phyloP scores from a whole-genome alignment of 2,888 invertebrate species.

The Polylopha cassiicola region DNA sequence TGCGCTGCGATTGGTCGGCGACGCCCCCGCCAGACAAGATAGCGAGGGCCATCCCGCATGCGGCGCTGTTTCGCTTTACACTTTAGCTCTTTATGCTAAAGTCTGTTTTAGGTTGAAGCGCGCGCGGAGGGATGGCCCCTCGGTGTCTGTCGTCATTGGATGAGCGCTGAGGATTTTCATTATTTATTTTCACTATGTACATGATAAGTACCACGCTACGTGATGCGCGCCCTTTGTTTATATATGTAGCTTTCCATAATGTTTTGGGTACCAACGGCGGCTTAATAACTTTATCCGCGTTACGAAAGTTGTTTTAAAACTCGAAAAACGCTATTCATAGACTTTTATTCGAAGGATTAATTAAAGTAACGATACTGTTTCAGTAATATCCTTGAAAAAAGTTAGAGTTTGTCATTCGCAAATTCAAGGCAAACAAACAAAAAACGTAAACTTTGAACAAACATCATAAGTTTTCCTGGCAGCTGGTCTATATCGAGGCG shows the following conservation, averaged over 20 bases:
- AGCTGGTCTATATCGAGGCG: slow-evolving; percentile 9
- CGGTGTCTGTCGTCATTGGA: slow-evolving; percentile 74
- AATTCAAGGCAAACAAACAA: slow-evolving; percentile 15
- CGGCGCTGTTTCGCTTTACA: slow-evolving; percentile 31
- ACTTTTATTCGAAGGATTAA: too few relatives aligned
- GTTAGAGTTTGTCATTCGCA: too few relatives aligned
- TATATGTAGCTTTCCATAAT: slow-evolving; percentile 24
- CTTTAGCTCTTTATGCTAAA: slow-evolving; percentile 31
- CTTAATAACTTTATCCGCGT: background rate
- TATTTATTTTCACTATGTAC: slow-evolving; percentile 60
- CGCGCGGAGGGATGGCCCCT: slow-evolving; percentile 67
- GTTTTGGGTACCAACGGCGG: slow-evolving; percentile 22
- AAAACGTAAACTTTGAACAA: slow-evolving; percentile 18
- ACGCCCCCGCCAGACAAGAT: slow-evolving; percentile 76
- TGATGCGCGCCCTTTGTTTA: slow-evolving; percentile 19
- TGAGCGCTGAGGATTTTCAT: slow-evolving; percentile 65
- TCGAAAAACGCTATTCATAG: too few relatives aligned
- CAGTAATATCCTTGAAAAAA: slow-evolving; percentile 3
- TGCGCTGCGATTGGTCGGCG: slow-evolving; percentile 60
- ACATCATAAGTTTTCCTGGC: slow-evolving; percentile 17
- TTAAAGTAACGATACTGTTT: background rate
- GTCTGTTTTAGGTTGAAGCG: slow-evolving; percentile 35
- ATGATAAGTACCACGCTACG: slow-evolving; percentile 26
- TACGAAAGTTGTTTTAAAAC: slow-evolving; percentile 15
- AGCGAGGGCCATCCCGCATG: slow-evolving; percentile 67